Conservation (phyloP, 1,140 invertebrate genomes). For the Pogonus chalceus region DNA sequence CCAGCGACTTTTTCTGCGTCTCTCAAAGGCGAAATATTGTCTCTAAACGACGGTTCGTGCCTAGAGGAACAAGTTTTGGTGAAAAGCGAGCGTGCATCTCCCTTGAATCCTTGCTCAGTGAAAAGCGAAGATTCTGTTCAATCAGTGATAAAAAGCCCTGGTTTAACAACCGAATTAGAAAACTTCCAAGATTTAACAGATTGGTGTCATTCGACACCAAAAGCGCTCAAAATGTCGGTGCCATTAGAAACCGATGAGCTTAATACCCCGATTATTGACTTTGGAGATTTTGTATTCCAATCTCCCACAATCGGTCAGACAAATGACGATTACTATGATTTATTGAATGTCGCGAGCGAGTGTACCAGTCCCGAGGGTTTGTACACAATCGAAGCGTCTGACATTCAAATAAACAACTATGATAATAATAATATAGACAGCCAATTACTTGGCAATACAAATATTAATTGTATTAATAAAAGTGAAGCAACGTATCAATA, state of each 20-base stretch:
- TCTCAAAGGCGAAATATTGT: neutral
- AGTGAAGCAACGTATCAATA: neutral
- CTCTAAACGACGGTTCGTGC: too few species aligned
- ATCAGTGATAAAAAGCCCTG: neutral
- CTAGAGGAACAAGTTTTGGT: too few species aligned
- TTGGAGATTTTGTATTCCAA: neutral
- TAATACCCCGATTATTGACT: conserved; percentile 22
- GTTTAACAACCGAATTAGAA: neutral
- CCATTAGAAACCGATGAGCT: conserved; percentile 20
- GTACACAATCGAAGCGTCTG: neutral
- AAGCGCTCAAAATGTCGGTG: neutral
- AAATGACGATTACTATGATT: neutral
- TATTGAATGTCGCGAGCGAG: neutral
- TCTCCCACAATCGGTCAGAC: neutral
- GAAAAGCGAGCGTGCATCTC: too few species aligned
- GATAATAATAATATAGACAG: neutral
- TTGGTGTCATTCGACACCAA: neutral
- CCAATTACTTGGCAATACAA: neutral
- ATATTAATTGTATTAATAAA: neutral
- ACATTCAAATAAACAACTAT: neutral
- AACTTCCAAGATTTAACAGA: conserved; percentile 2
- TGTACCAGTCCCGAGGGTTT: neutral
- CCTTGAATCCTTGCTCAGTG: too few species aligned
- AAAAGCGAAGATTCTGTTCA: too few species aligned
- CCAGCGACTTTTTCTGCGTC: too few species aligned